Conservation (phyloP, 2,113 vertebrate species). For the Platysteira castanea region DNA sequence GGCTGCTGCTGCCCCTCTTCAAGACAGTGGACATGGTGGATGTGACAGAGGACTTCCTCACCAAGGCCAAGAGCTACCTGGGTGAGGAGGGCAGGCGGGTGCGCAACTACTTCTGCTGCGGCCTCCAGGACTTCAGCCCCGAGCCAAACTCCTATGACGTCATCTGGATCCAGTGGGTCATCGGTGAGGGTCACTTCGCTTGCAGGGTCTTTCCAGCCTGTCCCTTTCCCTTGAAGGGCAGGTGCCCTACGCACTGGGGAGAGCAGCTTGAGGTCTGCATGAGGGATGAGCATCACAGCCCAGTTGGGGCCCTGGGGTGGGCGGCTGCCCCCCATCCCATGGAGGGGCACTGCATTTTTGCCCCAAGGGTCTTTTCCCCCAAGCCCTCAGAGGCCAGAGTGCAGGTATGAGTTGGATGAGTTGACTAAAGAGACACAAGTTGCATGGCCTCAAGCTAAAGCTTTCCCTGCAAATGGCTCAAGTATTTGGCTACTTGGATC, state of each 20-base stretch:
- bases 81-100: constrained; percentile 87
- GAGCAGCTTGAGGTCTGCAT: background rate
- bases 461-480: background rate
- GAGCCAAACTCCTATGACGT: constrained; percentile 86
- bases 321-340: background rate
- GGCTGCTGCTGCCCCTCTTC: constrained; percentile 90
- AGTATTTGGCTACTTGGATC: background rate
- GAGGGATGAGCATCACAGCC: background rate
- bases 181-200: constrained; percentile 75
- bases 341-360: background rate
- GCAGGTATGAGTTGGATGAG: background rate
- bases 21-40: constrained; percentile 91
- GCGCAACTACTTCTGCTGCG: constrained; percentile 87
- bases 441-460: background rate
- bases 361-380: too few species aligned
- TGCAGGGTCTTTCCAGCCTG: background rate
- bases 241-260: fast-evolving
- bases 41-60: constrained; percentile 90
- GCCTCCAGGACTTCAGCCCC: constrained; percentile 91
- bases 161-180: constrained; percentile 99
- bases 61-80: constrained; percentile 87
- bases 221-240: fast-evolving
- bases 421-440: background rate
- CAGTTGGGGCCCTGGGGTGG: background rate
- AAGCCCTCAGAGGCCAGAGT: background rate